Base-by-base conservation (phyloP, 2,888 invertebrate species). In the Pediacus dermestoides region DNA sequence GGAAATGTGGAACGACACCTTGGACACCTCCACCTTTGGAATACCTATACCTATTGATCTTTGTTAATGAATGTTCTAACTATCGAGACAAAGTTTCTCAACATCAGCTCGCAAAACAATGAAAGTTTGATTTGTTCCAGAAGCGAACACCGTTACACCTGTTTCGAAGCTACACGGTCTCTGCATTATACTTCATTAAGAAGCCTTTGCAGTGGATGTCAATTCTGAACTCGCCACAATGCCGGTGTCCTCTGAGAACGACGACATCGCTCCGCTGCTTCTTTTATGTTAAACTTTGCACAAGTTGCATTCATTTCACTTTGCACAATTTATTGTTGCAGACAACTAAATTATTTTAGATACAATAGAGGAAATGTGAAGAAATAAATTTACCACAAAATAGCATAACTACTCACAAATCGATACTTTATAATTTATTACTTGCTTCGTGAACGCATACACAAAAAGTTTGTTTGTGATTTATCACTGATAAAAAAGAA, bases 11-110 rank as follows among this genome's bases (percentile, higher is more conserved):
- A n/a, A n/a, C n/a, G n/a, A n/a, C n/a, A n/a, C n/a, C n/a, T n/a
- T n/a, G n/a, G n/a, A n/a, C n/a, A n/a, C n/a, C n/a, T n/a, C n/a
- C n/a, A n/a, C n/a, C n/a, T n/a, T n/a, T n/a, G n/a, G n/a, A n/a
- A n/a, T n/a, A n/a, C n/a, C n/a, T n/a, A 8, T 33, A 32, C 28
- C 37, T 42, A 46, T 42, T 37, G 45, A 42, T 46, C 45, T 45
- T 35, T 33, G 34, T 39, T 46, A 46, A 46, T 46, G 42, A 46
- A 46, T 46, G 36, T 34, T 38, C 18, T 22, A 25, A 18, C 33
- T 30, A 27, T 11, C 9, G 4, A 30, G 23, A 15, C 11, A 21
- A 13, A 10, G 21, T n/a, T 4, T n/a, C n/a, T 10, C 23, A 4
- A 23, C 23, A n/a, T n/a, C n/a, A 23, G 9, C 10, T 23, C n/a